A percentile compares a stretch with the other conserved stretches of the same genome.
These are phyloP conservation scores for Eudasyphora cyanicolor DNA, from an alignment of 2,888 invertebrate genomes.

Conservation along the genomic window DNA sequence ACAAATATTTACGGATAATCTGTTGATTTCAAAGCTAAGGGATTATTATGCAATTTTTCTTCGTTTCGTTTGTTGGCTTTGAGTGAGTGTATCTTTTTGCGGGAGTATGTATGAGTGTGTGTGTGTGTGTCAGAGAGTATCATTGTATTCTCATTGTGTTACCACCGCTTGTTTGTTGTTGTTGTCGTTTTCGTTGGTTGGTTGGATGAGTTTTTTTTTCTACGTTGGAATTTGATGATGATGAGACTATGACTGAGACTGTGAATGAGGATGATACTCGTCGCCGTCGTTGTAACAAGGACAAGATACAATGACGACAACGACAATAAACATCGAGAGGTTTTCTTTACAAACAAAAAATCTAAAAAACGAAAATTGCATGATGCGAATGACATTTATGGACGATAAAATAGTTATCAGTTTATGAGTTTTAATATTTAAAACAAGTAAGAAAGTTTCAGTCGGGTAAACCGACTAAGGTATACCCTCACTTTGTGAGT, in stretches of 20 bases:
- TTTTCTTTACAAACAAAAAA: conserved; percentile 35
- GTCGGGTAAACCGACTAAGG: too few species aligned
- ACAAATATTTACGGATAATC: conserved; percentile 79
- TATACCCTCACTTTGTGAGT: too few species aligned
- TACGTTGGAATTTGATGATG: conserved; percentile 15
- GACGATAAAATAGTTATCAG: not conserved
- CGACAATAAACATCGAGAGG: conserved; percentile 19
- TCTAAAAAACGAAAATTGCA: not conserved
- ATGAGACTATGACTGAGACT: too few species aligned
- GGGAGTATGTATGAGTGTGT: not conserved
- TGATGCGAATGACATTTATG: not conserved
- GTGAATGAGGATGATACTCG: conserved; percentile 49
- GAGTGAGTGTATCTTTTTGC: not conserved
- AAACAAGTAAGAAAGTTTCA: too few species aligned
- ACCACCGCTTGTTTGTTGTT: conserved; percentile 64
- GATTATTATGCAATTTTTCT: conserved; percentile 79
- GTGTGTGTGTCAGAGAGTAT: conserved; percentile 31
- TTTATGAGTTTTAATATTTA: not conserved
- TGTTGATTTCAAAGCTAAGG: conserved; percentile 78
- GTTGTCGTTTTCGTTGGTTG: not conserved
- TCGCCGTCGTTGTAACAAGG: conserved; percentile 58
- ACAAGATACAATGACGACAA: conserved; percentile 49
- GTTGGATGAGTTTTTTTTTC: conserved; percentile 19
- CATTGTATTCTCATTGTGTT: conserved; percentile 33
- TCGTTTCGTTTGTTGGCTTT: conserved; percentile 71